Percentiles rank a stretch among this genome's conserved stretches.
These are phyloP conservation scores for Mizuhopecten yessoensis DNA, from an alignment of 1,140 invertebrate genomes.

Conservation along the genomic window DNA sequence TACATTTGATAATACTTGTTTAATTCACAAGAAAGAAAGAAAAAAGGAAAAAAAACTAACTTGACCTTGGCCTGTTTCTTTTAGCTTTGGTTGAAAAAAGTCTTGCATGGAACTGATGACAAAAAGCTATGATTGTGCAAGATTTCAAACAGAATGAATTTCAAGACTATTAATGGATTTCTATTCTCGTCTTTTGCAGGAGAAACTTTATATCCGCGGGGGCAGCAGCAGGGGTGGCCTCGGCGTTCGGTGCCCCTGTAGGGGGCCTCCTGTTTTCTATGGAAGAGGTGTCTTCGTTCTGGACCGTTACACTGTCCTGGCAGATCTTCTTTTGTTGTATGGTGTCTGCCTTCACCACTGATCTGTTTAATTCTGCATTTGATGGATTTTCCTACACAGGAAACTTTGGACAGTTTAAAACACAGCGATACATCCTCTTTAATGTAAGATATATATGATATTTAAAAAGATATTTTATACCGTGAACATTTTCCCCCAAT, in stretches of 20 bases:
- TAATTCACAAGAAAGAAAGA: too few relatives aligned
- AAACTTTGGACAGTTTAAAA: constrained; percentile 83
- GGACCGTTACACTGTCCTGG: constrained; percentile 83
- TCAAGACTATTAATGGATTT: too few relatives aligned
- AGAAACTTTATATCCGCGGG: constrained; percentile 99
- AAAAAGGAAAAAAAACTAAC: too few relatives aligned
- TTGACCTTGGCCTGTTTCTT: too few relatives aligned
- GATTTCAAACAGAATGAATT: background rate
- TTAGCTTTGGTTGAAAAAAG: too few relatives aligned
- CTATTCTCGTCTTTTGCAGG: constrained; percentile 86
- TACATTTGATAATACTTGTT: too few relatives aligned
- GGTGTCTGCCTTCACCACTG: constrained; percentile 83
- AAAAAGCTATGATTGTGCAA: background rate
- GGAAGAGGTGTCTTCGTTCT: constrained; percentile 90
- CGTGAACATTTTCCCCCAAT: too few relatives aligned
- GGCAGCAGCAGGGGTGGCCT: constrained; percentile 96
- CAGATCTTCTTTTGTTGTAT: constrained; percentile 85
- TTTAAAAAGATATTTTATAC: background rate
- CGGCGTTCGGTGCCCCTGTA: constrained; percentile 98
- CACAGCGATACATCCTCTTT: constrained; percentile 81
- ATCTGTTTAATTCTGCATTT: constrained; percentile 84
- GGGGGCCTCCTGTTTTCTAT: constrained; percentile 98
- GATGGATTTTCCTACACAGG: constrained; percentile 81
- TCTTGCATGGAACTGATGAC: too few relatives aligned
- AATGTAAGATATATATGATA: constrained; percentile 66